phyloP scores from a whole-genome alignment of 2,888 invertebrate species.

The Chymomyza fuscimana region DNA sequence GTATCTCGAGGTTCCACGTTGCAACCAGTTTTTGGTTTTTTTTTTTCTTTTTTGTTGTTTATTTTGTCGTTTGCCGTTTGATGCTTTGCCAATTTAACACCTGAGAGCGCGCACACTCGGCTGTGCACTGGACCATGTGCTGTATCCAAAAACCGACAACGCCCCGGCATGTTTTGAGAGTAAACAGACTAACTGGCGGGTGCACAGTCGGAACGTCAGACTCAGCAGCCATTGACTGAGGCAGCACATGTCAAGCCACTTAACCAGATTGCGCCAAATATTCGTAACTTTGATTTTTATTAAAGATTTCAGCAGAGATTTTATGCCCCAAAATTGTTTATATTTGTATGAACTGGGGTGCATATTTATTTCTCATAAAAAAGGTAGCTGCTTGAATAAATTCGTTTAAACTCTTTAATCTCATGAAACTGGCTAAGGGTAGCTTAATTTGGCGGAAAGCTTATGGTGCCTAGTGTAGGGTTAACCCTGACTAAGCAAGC shows the following conservation, averaged over 20 bases:
- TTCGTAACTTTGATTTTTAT: constrained; percentile 26
- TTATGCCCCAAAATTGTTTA: not conserved
- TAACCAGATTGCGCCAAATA: constrained; percentile 42
- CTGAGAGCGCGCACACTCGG: constrained; percentile 43
- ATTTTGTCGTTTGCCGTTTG: constrained; percentile 39
- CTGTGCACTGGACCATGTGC: constrained; percentile 16
- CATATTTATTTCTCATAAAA: too few species aligned
- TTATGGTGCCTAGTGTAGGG: too few species aligned
- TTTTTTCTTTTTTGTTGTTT: constrained; percentile 33
- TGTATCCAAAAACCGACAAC: not conserved
- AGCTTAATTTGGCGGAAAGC: too few species aligned
- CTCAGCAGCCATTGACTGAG: constrained; percentile 27
- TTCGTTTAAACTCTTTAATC: too few species aligned
- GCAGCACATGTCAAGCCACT: constrained; percentile 56
- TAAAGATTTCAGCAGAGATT: not conserved
- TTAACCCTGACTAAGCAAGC: too few species aligned
- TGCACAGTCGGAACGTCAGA: constrained; percentile 18
- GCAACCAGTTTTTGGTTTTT: constrained; percentile 3
- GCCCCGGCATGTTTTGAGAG: constrained; percentile 37
- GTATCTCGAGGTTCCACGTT: not conserved
- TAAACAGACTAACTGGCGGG: not conserved
- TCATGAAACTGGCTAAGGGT: too few species aligned
- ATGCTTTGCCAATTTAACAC: constrained; percentile 67
- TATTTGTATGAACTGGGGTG: too few species aligned
- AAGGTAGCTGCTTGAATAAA: too few species aligned